phyloP scores from a whole-genome alignment of 2,113 vertebrate species.

The Perognathus longimembris region DNA sequence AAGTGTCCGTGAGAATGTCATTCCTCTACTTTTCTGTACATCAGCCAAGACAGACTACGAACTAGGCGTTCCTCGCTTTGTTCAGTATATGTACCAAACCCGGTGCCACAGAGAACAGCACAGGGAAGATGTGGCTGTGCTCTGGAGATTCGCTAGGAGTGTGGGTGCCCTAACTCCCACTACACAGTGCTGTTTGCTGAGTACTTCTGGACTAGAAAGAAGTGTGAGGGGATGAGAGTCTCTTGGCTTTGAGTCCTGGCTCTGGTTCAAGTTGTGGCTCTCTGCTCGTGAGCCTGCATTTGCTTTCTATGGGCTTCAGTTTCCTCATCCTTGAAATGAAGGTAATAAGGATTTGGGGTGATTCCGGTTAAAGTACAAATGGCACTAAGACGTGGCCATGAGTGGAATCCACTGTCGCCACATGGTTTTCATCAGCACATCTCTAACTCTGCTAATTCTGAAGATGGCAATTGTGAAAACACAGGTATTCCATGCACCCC shows the following conservation, averaged over 20 bases:
- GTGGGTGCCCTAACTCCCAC: not conserved
- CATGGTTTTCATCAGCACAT: not conserved
- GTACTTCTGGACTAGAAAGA: not conserved
- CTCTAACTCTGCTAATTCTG: not conserved
- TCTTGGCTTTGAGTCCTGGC: not conserved
- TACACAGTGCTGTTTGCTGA: accelerated
- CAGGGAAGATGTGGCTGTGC: not conserved
- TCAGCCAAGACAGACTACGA: not conserved
- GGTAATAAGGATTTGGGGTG: not conserved
- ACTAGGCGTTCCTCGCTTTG: not conserved
- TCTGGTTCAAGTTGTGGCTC: not conserved
- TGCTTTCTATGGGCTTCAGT: not conserved
- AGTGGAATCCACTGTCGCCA: not conserved
- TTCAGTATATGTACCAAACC: accelerated
- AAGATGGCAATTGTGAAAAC: slow-evolving; percentile 11
- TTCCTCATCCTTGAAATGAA: not conserved
- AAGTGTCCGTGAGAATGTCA: not conserved
- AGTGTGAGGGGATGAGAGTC: not conserved
- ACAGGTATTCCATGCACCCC: not conserved
- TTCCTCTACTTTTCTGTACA: not conserved
- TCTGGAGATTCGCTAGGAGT: not conserved
- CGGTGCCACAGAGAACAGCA: too few species aligned
- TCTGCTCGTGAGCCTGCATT: not conserved
- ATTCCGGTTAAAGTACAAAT: not conserved
- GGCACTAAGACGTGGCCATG: not conserved